A percentile compares a stretch with the other conserved stretches of the same genome.
phyloP scores from a whole-genome alignment of 1,140 invertebrate species.

The Habropoda laboriosa region DNA sequence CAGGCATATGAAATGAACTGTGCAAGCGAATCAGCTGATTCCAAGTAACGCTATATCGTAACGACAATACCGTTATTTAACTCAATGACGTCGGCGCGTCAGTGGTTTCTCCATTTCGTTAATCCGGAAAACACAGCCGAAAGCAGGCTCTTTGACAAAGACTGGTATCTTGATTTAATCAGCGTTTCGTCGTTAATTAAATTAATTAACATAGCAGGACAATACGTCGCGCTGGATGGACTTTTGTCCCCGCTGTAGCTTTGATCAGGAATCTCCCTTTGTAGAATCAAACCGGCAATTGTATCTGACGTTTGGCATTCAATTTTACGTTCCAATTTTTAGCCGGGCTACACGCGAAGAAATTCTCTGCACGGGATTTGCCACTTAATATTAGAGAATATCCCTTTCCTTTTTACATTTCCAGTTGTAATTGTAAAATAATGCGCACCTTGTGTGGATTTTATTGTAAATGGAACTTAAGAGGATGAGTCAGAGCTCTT shows the following conservation, averaged over 20 bases:
- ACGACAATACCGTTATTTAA: not conserved
- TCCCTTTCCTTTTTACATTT: too few species aligned
- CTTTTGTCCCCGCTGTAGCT: constrained; percentile 32
- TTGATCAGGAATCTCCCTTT: constrained; percentile 34
- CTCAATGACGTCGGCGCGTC: not conserved
- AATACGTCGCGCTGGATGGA: constrained; percentile 20
- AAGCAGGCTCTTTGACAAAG: constrained; percentile 6
- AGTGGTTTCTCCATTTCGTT: constrained; percentile 5
- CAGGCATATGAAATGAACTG: not conserved
- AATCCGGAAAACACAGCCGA: constrained; percentile 4
- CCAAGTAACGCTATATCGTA: not conserved
- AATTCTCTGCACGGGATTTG: too few species aligned
- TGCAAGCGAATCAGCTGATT: not conserved
- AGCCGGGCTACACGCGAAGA: not conserved
- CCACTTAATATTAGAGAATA: too few species aligned
- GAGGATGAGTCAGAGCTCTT: too few species aligned
- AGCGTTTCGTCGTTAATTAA: constrained; percentile 33
- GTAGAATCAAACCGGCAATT: constrained; percentile 31
- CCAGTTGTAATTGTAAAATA: too few species aligned
- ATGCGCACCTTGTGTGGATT: too few species aligned
- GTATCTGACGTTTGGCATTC: constrained; percentile 22
- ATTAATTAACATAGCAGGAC: constrained; percentile 41
- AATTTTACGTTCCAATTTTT: constrained; percentile 22
- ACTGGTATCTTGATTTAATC: constrained; percentile 45
- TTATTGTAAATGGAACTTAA: too few species aligned